Evolutionary conservation across 2,888 invertebrate genomes (phyloP), one percentile per base, ranked within the genome.

Genomic region (Andrena minutula): DNA sequence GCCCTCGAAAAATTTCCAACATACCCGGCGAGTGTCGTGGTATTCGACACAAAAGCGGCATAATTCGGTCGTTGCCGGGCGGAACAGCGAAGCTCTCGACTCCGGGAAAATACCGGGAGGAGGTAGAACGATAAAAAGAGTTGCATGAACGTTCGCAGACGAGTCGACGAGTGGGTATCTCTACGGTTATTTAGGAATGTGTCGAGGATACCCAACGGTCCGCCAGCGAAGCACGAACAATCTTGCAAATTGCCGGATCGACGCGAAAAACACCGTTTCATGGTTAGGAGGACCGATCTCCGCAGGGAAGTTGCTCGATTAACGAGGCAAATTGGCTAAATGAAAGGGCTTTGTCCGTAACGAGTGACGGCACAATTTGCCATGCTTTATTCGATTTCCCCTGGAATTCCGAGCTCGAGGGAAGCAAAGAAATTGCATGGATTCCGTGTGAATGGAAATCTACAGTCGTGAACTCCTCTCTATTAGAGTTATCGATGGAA

Each of bases 301-400:
- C 65, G 49, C 8, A 12, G 41, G 65, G 56, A 61, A 63, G 49
- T 70, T 47, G 60, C 60, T 82, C 82, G 66, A 82, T 82, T 75
- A 82, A 71, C 60, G 32, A 56, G 83, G 63, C 75, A 71, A 82
- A 75, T 82, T 82, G 75, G 61, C 75, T 53, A 71, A 82, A 75
- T 60, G 82, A 75, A 70, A 61, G 65, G 32, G 51, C 47, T 47
- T 65, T 32, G 30, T 47, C n/a, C 41, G 53, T 66, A 66, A 82
- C 69, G 75, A 74, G 69, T 23, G 20, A 58, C 69, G 60, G 60
- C 49, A 56, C 63, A 35, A 61, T 82, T 68, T 53, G 70, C 75
- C 64, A 28, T 30, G 61, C 35, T 81, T 66, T 65, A 35, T 56
- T 61, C 51, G 28, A n/a, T 35, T 51, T 53, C 10, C 51, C 58